Percentiles rank a stretch among this genome's conserved stretches.
These are phyloP conservation scores for Hypomecis atomaria DNA, from an alignment of 2,888 invertebrate species.

Conservation along the genomic window DNA sequence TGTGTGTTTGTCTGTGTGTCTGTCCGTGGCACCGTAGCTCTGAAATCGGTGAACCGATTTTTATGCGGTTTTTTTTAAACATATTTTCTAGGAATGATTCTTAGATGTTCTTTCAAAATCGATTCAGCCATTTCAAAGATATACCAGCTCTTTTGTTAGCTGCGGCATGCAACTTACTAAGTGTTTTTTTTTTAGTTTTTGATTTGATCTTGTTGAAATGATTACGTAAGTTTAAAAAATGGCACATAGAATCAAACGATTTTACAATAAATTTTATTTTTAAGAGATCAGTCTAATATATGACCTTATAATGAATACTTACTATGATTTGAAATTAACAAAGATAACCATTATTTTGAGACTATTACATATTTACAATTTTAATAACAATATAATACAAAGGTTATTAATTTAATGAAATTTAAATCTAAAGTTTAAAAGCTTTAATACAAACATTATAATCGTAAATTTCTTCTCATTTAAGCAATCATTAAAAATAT, in stretches of 20 bases:
- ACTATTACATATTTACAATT: constrained; percentile 9
- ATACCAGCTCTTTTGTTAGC: background rate
- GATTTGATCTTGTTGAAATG: background rate
- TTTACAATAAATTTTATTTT: background rate
- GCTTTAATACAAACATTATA: constrained; percentile 3
- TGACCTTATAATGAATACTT: background rate
- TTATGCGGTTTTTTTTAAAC: no score
- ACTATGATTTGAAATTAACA: background rate
- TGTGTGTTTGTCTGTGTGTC: no score
- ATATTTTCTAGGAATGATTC: no score
- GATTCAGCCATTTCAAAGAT: no score
- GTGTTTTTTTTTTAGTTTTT: no score
- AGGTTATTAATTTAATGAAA: background rate
- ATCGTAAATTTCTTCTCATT: background rate
- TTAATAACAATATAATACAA: constrained; percentile 7
- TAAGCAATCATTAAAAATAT: no score
- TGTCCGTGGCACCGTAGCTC: no score
- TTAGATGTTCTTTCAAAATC: no score
- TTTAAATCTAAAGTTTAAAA: background rate
- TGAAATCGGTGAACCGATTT: no score
- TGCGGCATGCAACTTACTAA: no score
- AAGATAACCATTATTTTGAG: constrained; percentile 6
- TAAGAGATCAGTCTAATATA: constrained; percentile 2
- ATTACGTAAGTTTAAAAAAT: background rate
- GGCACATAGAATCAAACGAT: background rate